These are phyloP conservation scores for Scaptomyza flava DNA, from an alignment of 2,888 invertebrate genomes.

Conservation along the genomic window DNA sequence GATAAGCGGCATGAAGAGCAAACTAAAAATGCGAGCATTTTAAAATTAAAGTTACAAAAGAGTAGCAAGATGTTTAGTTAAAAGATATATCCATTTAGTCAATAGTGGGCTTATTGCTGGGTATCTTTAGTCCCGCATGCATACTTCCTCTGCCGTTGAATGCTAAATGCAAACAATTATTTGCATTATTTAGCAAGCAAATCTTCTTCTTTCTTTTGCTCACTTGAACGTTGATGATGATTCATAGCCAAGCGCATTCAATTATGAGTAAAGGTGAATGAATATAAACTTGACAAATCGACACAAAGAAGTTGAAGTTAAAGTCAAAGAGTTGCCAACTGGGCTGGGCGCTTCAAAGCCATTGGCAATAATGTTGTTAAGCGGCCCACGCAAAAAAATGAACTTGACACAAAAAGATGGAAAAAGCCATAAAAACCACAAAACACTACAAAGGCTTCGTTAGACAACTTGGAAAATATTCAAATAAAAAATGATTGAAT, in stretches of 20 bases:
- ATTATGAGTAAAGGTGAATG: background rate
- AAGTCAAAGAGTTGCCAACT: background rate
- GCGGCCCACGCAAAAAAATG: slow-evolving; percentile 42
- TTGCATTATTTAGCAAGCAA: slow-evolving; percentile 14
- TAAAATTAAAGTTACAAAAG: too few relatives aligned
- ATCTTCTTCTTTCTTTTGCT: too few relatives aligned
- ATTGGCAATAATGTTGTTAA: slow-evolving; percentile 23
- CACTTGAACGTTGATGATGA: slow-evolving; percentile 1
- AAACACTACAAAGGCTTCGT: slow-evolving; percentile 1
- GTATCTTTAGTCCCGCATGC: too few relatives aligned
- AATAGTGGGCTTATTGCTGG: too few relatives aligned
- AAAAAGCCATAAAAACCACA: too few relatives aligned
- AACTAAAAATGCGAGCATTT: slow-evolving; percentile 14
- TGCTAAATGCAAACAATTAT: slow-evolving; percentile 21
- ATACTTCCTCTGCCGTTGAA: background rate
- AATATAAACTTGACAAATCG: background rate
- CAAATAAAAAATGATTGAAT: slow-evolving; percentile 8
- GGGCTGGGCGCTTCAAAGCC: slow-evolving; percentile 1
- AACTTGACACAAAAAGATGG: background rate
- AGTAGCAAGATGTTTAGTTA: too few relatives aligned
- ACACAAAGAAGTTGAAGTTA: slow-evolving; percentile 13
- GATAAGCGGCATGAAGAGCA: slow-evolving; percentile 22
- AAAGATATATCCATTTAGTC: background rate
- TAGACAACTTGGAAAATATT: slow-evolving; percentile 10
- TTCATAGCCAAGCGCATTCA: background rate